Evolutionary conservation across 2,888 invertebrate species (phyloP), one percentile per base, ranked within the genome.

Genomic region (Eugnorisma glareosa): DNA sequence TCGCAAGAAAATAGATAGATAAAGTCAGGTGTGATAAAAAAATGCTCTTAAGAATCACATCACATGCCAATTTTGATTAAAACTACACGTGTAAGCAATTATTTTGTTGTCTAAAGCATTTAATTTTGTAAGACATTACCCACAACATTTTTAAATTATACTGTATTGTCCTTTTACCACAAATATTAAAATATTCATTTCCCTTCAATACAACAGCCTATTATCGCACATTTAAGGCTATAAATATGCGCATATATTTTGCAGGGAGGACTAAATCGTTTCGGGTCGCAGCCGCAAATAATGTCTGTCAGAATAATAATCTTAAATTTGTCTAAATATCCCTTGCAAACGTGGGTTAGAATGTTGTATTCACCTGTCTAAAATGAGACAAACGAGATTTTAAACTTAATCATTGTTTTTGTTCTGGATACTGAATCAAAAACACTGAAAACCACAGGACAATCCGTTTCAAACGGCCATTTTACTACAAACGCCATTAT

Each of bases 231-330:
- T 82, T 82, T 63, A 64, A 18, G 77, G 15, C 37, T 77, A 64
- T 67, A 82, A 83, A 83, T 83, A 82, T 82, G 79, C 79, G 83
- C 81, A 83, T 79, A 83, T 4, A 67, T 70, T 82, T 73, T 13
- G 48, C 51, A 31, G 43, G 61, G 73, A 63, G 64, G 24, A n/a
- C 66, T 31, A 2, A 61, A 73, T 67, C 66, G 57, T 70, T 73
- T 67, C 35, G 66, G 73, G 21, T 70, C 59, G 48, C 54, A 57
- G 35, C 24, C 31, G 13, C 28, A 51, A 63, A 64, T 81, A 68
- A 51, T 79, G 13, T 57, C 63, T 68, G 75, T 48, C 45, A 15
- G 45, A 70, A 76, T 67, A 67, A 81, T 81, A 11, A 79, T 68
- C 40, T 64, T 67, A 24, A 35, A 75, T 67, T 43, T 57, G 21